Base-by-base conservation (phyloP, 2,888 invertebrate genomes). In the Drosophila phalerata region DNA sequence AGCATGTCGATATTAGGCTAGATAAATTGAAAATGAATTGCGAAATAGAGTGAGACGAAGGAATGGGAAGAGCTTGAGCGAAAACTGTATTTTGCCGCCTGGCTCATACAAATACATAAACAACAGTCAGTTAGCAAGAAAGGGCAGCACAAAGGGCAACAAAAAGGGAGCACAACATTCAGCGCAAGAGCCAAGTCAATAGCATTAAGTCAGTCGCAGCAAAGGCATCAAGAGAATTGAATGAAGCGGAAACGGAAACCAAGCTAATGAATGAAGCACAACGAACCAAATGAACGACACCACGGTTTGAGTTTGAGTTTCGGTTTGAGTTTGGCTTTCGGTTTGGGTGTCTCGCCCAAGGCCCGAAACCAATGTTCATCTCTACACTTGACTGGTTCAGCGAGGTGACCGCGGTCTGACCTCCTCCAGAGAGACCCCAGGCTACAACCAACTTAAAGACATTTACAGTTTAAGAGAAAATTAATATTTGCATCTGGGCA, bases 21-120 rank as follows among this genome's bases (percentile, higher is more conserved):
- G 89, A 89, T 85, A 85, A 89, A 85, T 85, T 85, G 88, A 87
- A 85, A 85, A 88, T 79, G 87, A 89, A 85, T 89, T 87, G 85
- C 82, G 67, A 77, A 88, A 68, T 67, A 67, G 69, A 69, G 65
- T 76, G 65, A 71, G 65, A 45, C 34, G 19, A 38, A 32, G 38
- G 32, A 37, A 42, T 19, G 19, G 32, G 5, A 10, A 34, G 25
- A 53, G n/a, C 37, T 58, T 58, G 43, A 61, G 45, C 67, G 53
- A 76, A 83, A 76, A 72, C 58, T 64, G 45, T 56, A 55, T 42
- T 63, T 49, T 37, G 51, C 63, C 57, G 61, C 42, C 48, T 17
- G 77, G 43, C 65, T 64, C 75, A 75, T 65, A 60, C 43, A 85
- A 85, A 82, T 64, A 79, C 58, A 75, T 62, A 72, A 71, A 63